Evolutionary conservation across 2,888 invertebrate genomes (phyloP).

Genomic region (Callyntrura guangdongensis): DNA sequence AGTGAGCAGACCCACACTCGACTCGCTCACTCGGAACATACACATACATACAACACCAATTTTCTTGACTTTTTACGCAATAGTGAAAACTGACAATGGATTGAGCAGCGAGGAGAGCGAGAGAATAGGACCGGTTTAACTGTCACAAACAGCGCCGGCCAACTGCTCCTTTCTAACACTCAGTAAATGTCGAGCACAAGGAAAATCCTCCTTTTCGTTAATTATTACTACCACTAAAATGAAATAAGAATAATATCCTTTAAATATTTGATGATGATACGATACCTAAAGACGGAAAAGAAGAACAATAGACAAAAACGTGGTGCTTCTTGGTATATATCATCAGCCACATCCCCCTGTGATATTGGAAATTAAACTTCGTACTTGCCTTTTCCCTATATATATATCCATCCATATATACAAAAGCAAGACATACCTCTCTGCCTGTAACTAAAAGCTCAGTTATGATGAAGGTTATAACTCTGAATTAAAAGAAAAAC

Average conservation of each 20-base stretch:
- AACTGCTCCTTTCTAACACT: constrained; percentile 72
- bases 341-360: not conserved
- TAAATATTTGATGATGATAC: constrained; percentile 71
- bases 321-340: not conserved
- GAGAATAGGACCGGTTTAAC: constrained; percentile 70
- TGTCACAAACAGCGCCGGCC: constrained; percentile 77
- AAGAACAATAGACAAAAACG: not conserved
- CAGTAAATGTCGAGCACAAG: not conserved
- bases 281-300: not conserved
- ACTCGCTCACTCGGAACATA: not conserved
- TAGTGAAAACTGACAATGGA: constrained; percentile 53
- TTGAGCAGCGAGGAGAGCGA: not conserved
- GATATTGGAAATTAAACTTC: constrained; percentile 36
- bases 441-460: constrained; percentile 5
- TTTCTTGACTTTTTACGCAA: constrained; percentile 59
- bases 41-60: constrained; percentile 26
- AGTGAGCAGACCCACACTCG: not conserved
- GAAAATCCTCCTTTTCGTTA: constrained; percentile 61
- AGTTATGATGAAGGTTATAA: not conserved
- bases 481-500: constrained; percentile 27
- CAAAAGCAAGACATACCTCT: too few relatives aligned
- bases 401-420: too few relatives aligned
- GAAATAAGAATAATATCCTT: constrained; percentile 54
- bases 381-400: too few relatives aligned
- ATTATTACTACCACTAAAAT: constrained; percentile 63